Evolutionary conservation across 2,888 invertebrate genomes (phyloP).

Genomic region (Drosophila fungiperda): DNA sequence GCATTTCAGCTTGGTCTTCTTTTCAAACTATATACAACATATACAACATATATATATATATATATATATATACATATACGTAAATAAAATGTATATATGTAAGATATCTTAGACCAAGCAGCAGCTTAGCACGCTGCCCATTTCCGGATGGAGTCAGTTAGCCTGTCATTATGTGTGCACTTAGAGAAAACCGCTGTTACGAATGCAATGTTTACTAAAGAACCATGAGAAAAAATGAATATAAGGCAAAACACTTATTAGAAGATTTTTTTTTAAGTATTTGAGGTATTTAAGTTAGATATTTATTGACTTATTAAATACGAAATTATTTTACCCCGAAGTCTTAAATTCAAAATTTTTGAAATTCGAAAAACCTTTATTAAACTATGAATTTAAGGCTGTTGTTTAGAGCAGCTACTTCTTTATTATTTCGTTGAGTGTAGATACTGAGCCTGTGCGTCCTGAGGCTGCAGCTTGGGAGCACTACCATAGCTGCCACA

Average conservation of each 20-base stretch:
- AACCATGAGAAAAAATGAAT: background rate
- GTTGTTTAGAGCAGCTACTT: background rate
- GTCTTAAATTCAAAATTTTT: background rate
- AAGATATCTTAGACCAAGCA: constrained; percentile 6
- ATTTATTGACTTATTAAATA: background rate
- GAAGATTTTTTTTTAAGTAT: no score
- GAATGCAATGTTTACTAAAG: background rate
- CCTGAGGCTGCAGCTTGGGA: constrained; percentile 3
- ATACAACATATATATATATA: background rate
- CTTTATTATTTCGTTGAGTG: background rate
- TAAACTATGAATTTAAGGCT: background rate
- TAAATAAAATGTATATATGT: constrained; percentile 1
- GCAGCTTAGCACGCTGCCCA: constrained; percentile 13
- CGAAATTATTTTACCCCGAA: background rate
- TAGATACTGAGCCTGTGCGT: constrained; percentile 1
- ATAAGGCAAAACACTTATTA: no score
- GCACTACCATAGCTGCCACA: constrained; percentile 50
- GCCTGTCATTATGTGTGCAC: constrained; percentile 56
- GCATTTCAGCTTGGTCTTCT: constrained; percentile 60
- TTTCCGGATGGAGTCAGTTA: constrained; percentile 43
- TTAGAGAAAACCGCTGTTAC: background rate
- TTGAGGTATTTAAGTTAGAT: background rate
- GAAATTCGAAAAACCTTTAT: background rate
- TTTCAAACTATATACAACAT: constrained; percentile 4
- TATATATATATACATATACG: background rate